Evolutionary conservation across 2,888 invertebrate species (phyloP).

Genomic region (Leptogaster cylindrica): DNA sequence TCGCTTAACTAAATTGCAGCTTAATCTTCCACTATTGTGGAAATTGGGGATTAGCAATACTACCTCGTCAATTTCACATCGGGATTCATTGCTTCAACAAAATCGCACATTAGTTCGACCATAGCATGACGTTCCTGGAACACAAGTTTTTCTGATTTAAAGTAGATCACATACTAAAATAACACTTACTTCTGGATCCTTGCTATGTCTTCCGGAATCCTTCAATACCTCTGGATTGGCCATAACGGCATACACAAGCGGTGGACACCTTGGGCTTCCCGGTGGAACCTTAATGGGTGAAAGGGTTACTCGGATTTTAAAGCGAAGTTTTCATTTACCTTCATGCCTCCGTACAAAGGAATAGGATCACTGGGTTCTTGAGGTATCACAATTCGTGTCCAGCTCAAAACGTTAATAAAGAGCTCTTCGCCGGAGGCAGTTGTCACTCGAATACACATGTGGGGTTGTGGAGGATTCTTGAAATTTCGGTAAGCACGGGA

Average conservation of each 20-base stretch:
- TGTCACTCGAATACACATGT: constrained; percentile 74
- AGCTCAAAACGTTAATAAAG: constrained; percentile 74
- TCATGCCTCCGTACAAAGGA: constrained; percentile 76
- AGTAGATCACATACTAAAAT: not conserved
- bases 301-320: no score
- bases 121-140: constrained; percentile 70
- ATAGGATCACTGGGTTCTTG: constrained; percentile 71
- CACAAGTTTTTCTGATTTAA: not conserved
- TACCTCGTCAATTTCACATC: constrained; percentile 67
- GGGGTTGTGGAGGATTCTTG: constrained; percentile 77
- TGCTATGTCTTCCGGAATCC: constrained; percentile 72
- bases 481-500: constrained; percentile 71
- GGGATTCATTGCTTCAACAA: constrained; percentile 76
- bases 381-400: constrained; percentile 75
- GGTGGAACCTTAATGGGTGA: constrained; percentile 64
- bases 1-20: no score
- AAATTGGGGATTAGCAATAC: no score
- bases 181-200: constrained; percentile 66
- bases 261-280: constrained; percentile 68
- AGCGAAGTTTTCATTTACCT: no score
- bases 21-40: no score
- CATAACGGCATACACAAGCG: constrained; percentile 75
- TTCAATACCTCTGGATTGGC: constrained; percentile 74
- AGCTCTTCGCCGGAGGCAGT: constrained; percentile 64
- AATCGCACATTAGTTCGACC: constrained; percentile 73